These are phyloP conservation scores for Drosophila repletoides DNA, from an alignment of 1,140 invertebrate genomes.

Conservation along the genomic window DNA sequence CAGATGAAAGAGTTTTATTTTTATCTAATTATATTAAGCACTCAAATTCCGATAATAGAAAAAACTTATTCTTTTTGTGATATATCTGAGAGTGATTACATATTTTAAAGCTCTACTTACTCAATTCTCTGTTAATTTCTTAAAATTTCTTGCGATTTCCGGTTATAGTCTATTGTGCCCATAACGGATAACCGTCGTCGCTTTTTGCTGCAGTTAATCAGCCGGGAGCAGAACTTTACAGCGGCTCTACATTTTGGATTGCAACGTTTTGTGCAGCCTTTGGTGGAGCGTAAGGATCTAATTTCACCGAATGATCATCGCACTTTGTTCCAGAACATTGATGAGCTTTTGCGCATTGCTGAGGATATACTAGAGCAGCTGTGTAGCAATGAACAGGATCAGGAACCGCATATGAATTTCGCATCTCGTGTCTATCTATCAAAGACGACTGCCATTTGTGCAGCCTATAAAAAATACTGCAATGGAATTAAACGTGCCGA, in stretches of 20 bases:
- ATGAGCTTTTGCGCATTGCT: slow-evolving; percentile 90
- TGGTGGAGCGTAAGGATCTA: slow-evolving; percentile 88
- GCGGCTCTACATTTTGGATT: slow-evolving; percentile 89
- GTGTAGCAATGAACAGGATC: slow-evolving; percentile 86
- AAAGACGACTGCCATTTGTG: slow-evolving; percentile 88
- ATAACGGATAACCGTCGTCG: slow-evolving; percentile 83
- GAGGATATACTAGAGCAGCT: slow-evolving; percentile 91
- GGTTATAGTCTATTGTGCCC: slow-evolving; percentile 76
- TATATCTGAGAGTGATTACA: too few relatives aligned
- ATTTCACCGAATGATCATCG: slow-evolving; percentile 89
- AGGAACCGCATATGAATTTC: slow-evolving; percentile 86
- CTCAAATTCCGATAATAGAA: too few relatives aligned
- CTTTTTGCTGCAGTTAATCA: slow-evolving; percentile 85
- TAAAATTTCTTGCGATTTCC: too few relatives aligned
- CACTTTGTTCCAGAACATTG: slow-evolving; percentile 91
- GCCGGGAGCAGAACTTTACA: slow-evolving; percentile 89
- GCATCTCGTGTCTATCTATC: slow-evolving; percentile 88
- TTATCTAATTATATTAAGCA: too few relatives aligned
- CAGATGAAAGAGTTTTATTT: too few relatives aligned
- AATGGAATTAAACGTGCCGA: slow-evolving; percentile 91
- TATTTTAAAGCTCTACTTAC: too few relatives aligned
- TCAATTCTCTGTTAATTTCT: too few relatives aligned
- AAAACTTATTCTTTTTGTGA: too few relatives aligned
- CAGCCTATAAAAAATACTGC: slow-evolving; percentile 90
- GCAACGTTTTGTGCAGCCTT: slow-evolving; percentile 87